These are phyloP conservation scores for Bombus superbus DNA, from an alignment of 1,140 invertebrate genomes.

Conservation along the genomic window DNA sequence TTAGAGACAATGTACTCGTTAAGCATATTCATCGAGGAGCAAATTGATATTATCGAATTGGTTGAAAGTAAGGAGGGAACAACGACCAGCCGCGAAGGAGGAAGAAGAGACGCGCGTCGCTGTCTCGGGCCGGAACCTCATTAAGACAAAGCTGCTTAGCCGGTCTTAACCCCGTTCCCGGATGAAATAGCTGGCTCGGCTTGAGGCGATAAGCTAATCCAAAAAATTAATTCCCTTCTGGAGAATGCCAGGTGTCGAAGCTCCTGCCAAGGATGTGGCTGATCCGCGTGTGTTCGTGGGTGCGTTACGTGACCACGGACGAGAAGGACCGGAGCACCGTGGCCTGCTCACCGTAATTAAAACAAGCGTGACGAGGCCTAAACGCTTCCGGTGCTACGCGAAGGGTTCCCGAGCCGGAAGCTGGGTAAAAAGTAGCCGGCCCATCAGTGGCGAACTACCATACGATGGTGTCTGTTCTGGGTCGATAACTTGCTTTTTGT, in stretches of 20 bases:
- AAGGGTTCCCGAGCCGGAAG: conserved; percentile 73
- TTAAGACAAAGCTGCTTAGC: conserved; percentile 77
- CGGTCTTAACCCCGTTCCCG: conserved; percentile 74
- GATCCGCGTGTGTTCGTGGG: conserved; percentile 6
- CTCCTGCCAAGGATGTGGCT: conserved; percentile 32
- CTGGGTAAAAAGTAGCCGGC: conserved; percentile 67
- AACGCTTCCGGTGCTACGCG: conserved; percentile 74
- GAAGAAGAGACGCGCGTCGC: conserved; percentile 47
- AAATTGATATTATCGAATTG: conserved; percentile 45
- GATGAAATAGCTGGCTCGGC: conserved; percentile 69
- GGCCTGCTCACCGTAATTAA: conserved; percentile 73
- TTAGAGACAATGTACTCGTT: neutral
- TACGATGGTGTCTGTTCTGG: conserved; percentile 35
- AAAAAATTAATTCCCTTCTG: conserved; percentile 80
- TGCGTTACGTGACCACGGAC: conserved; percentile 4
- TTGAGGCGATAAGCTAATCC: conserved; percentile 80
- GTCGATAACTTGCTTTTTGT: conserved; percentile 53
- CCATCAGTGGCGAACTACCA: conserved; percentile 33
- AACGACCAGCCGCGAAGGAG: conserved; percentile 28
- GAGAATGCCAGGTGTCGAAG: conserved; percentile 74
- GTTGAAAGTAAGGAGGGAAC: conserved; percentile 20
- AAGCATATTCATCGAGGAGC: neutral
- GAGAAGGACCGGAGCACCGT: conserved; percentile 33
- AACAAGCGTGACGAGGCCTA: conserved; percentile 80
- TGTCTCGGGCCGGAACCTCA: conserved; percentile 71